Evolutionary conservation across 2,888 invertebrate species (phyloP), one percentile per base, ranked within the genome.

Genomic region (Halictus ligatus): DNA sequence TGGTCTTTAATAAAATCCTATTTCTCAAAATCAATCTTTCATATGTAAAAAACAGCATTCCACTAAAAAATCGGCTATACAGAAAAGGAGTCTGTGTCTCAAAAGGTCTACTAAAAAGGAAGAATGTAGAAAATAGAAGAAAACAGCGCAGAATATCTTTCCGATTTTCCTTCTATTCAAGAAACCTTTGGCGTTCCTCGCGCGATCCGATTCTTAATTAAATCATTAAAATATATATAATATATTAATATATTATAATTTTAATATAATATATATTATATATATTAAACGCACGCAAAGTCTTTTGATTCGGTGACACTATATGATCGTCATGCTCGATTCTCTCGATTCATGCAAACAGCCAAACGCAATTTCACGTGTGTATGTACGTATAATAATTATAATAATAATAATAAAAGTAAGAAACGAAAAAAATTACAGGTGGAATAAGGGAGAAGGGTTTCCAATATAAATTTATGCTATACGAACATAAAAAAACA

Each of bases 401-500:
- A 54, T 48, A 48, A 15, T 54, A 54, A 58, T 58, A 58, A 58
- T 35, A 76, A 79, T 21, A 54, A 29, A 72, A 67, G 54, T 72
- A 46, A 48, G 18, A 75, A 43, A 71, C 35, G 25, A 71, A 58
- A 54, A 21, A n/a, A 84, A 74, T 85, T 77, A 80, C 78, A 75
- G 84, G 64, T 69, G 74, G 74, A 85, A 80, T 74, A 76, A 81
- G 76, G 58, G 72, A 80, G 67, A 71, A 72, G 80, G 80, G 46
- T 46, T 67, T 81, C 77, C 67, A 80, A 87, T 74, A 84, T 73
- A 84, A 82, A 88, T 89, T 86, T 87, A 90, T 84, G 82, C 91
- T 89, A 90, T 85, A 85, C 86, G 86, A 87, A 87, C 86, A 86
- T 82, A 86, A 81, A 82, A 86, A 88, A 88, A 86, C 79, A 82